These are phyloP conservation scores for Ondatra zibethicus DNA, from an alignment of 2,113 vertebrate genomes.

Conservation along the genomic window DNA sequence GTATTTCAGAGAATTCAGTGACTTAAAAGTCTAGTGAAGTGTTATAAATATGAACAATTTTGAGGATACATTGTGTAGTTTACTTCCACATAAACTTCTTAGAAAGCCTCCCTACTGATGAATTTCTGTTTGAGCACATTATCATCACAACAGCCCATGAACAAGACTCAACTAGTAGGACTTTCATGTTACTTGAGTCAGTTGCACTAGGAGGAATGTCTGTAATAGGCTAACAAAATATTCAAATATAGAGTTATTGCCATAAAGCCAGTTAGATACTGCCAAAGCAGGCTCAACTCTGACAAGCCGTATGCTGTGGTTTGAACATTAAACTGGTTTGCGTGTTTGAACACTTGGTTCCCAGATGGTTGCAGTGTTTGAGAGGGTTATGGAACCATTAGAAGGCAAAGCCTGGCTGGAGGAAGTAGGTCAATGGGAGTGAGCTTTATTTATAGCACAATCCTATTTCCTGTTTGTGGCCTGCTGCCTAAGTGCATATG, in stretches of 20 bases:
- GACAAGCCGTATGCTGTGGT: not conserved
- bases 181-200: not conserved
- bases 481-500: not conserved
- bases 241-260: not conserved
- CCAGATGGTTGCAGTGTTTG: no score
- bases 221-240: not conserved
- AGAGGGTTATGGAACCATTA: not conserved
- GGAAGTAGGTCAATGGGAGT: no score
- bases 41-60: not conserved
- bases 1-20: not conserved
- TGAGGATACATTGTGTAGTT: not conserved
- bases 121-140: conserved; percentile 19
- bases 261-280: not conserved
- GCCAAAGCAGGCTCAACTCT: not conserved
- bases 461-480: not conserved
- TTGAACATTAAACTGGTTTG: not conserved
- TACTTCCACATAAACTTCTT: conserved; percentile 5
- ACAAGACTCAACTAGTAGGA: conserved; percentile 1
- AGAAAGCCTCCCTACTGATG: not conserved
- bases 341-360: not conserved
- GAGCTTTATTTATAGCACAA: not conserved
- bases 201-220: not conserved
- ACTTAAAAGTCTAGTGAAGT: not conserved
- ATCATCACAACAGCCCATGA: not conserved
- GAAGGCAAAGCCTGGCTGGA: not conserved